Conservation (phyloP, 2,113 vertebrate species). For the Cyanistes caeruleus region DNA sequence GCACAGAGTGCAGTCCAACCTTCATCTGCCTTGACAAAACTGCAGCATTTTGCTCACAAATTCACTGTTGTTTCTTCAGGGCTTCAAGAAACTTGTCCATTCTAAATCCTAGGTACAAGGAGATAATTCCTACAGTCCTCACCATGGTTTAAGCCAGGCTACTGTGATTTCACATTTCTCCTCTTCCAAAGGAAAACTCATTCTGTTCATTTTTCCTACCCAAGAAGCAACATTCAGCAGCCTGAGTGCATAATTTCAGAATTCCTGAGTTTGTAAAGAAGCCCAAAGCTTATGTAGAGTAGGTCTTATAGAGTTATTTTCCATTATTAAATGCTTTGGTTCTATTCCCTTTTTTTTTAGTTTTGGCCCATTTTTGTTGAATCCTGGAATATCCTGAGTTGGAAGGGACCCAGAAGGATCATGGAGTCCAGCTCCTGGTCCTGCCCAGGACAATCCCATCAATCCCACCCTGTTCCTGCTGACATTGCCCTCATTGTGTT, state of each 20-base stretch:
- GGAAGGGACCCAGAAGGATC: background rate
- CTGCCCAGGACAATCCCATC: background rate
- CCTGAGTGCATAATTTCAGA: background rate
- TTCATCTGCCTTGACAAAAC: background rate
- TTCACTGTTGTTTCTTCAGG: background rate
- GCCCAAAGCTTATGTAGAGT: background rate
- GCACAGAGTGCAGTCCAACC: background rate
- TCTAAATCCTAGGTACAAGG: accelerated
- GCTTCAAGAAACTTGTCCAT: background rate
- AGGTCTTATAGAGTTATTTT: background rate
- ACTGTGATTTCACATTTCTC: accelerated
- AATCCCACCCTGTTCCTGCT: background rate
- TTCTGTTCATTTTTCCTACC: background rate
- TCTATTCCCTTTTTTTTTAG: background rate
- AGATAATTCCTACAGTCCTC: background rate
- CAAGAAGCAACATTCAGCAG: background rate
- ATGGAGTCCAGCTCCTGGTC: background rate
- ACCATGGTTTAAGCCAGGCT: background rate
- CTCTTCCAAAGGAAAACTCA: background rate
- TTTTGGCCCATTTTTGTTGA: background rate
- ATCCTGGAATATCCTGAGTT: background rate
- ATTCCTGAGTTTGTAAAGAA: background rate
- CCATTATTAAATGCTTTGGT: background rate
- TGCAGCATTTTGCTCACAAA: background rate
- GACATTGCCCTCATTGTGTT: accelerated